Conservation (phyloP, 2,888 invertebrate genomes). For the Drosophila helvetica region DNA sequence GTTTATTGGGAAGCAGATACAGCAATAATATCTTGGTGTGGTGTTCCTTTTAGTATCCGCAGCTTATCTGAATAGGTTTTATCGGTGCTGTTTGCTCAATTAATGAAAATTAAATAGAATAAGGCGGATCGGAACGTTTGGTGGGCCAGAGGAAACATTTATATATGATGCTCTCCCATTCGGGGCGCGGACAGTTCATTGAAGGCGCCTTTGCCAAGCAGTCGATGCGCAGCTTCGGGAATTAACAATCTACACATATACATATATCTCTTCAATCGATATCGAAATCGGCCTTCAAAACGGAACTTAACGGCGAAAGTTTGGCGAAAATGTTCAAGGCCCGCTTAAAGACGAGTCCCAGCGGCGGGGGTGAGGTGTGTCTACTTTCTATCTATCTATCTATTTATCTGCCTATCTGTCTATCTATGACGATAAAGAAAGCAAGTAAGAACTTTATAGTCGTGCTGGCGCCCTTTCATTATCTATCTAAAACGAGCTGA, state of each 20-base stretch:
- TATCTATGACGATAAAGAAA: slow-evolving; percentile 1
- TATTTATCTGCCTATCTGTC: background rate
- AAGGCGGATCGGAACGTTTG: slow-evolving; percentile 12
- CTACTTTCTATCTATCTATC: background rate
- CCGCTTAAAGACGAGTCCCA: slow-evolving; percentile 79
- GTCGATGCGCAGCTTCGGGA: slow-evolving; percentile 32
- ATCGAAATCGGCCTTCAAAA: slow-evolving; percentile 60
- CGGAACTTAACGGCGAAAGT: slow-evolving; percentile 77
- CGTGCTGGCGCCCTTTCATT: slow-evolving; percentile 39
- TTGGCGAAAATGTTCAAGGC: slow-evolving; percentile 82
- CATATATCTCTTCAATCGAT: slow-evolving; percentile 9
- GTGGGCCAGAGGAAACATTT: slow-evolving; percentile 29
- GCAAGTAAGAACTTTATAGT: slow-evolving; percentile 9
- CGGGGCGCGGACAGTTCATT: slow-evolving; percentile 55
- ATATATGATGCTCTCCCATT: slow-evolving; percentile 73
- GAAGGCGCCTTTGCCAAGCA: slow-evolving; percentile 44
- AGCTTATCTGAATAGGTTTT: slow-evolving; percentile 32
- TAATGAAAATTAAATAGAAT: slow-evolving; percentile 64
- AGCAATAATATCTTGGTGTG: slow-evolving; percentile 3
- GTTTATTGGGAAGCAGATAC: slow-evolving; percentile 39
- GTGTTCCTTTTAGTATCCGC: slow-evolving; percentile 31
- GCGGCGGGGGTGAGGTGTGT: slow-evolving; percentile 81
- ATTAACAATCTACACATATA: slow-evolving; percentile 6
- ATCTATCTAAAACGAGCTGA: slow-evolving; percentile 19
- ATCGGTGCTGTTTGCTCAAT: slow-evolving; percentile 66